Conservation (phyloP, 2,888 invertebrate species). For the Magallana nippona region DNA sequence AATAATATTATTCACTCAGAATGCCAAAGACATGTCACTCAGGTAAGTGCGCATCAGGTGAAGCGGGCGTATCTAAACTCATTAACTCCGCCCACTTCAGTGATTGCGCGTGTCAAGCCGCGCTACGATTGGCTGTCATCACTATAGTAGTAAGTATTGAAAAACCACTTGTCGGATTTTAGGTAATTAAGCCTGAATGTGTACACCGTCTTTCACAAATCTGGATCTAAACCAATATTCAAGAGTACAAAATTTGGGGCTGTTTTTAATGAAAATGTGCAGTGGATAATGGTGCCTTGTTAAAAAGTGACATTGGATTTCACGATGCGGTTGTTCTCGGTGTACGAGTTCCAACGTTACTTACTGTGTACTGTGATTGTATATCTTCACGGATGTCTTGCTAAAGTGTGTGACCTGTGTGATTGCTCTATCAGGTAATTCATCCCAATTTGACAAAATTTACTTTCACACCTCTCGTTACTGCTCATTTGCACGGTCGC, state of each 20-base stretch:
- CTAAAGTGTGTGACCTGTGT: slow-evolving; percentile 54
- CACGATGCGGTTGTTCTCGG: background rate
- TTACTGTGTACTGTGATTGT: slow-evolving; percentile 5
- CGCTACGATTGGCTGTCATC: slow-evolving; percentile 31
- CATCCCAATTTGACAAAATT: background rate
- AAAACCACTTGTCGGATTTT: slow-evolving; percentile 27
- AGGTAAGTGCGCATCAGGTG: slow-evolving; percentile 29
- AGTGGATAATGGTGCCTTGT: no score
- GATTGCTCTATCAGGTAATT: slow-evolving; percentile 64
- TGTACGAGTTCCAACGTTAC: background rate
- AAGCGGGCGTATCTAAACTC: background rate
- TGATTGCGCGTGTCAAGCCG: slow-evolving; percentile 38
- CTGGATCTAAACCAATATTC: background rate
- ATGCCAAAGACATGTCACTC: slow-evolving; percentile 19
- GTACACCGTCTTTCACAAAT: background rate
- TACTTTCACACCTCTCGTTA: background rate
- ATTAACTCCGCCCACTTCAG: slow-evolving; percentile 11
- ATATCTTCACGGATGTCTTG: slow-evolving; percentile 19
- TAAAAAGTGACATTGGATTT: background rate
- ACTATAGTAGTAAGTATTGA: slow-evolving; percentile 13
- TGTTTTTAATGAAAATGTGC: no score
- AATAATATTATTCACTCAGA: slow-evolving; percentile 19
- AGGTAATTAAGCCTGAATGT: slow-evolving; percentile 3
- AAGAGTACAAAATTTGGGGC: no score
- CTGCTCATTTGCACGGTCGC: background rate